Conservation (phyloP, 1,140 invertebrate species). For the Cotesia chilonis region DNA sequence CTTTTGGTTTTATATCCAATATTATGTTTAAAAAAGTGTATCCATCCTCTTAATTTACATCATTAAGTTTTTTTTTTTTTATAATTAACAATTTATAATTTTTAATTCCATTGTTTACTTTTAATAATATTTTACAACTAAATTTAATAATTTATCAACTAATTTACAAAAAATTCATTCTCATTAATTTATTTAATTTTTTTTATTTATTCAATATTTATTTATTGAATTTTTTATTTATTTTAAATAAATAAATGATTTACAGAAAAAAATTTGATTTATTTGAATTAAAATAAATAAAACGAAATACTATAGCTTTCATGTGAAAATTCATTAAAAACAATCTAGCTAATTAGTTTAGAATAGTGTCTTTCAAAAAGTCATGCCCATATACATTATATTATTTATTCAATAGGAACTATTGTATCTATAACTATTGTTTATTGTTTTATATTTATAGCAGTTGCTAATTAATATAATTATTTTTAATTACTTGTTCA, state of each 20-base stretch:
- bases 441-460: conserved; percentile 34
- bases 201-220: too few species aligned
- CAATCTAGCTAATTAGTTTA: conserved; percentile 3
- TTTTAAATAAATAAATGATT: too few species aligned
- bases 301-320: conserved; percentile 50
- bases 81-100: too few species aligned
- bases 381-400: conserved; percentile 13
- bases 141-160: too few species aligned
- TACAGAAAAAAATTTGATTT: too few species aligned
- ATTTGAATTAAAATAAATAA: background rate
- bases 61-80: too few species aligned
- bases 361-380: background rate
- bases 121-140: too few species aligned
- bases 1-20: background rate
- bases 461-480: conserved; percentile 26
- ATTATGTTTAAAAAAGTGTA: background rate
- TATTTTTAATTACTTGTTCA: conserved; percentile 31
- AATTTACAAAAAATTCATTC: too few species aligned
- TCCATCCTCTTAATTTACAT: background rate
- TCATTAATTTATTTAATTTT: too few species aligned
- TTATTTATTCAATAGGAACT: conserved; percentile 14
- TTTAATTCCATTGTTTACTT: too few species aligned
- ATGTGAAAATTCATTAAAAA: conserved; percentile 51
- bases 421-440: conserved; percentile 5
- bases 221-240: too few species aligned